These are phyloP conservation scores for Drosophila acutilabella DNA, from an alignment of 2,888 invertebrate genomes.

Conservation along the genomic window DNA sequence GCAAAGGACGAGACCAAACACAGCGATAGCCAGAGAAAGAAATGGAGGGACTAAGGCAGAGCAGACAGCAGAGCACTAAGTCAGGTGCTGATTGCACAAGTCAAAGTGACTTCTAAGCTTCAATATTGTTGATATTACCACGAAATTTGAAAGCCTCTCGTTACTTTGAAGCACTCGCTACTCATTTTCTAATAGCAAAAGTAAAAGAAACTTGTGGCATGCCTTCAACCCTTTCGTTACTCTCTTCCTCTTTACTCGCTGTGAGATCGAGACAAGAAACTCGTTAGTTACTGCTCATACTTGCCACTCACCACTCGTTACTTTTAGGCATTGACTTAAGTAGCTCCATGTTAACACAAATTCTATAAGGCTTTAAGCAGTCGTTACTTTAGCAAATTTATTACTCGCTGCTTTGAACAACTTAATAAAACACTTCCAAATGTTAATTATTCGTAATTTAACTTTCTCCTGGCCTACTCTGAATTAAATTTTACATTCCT, in stretches of 20 bases:
- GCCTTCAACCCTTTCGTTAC: too few relatives aligned
- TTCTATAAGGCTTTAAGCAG: too few relatives aligned
- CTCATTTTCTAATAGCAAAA: too few relatives aligned
- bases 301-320: constrained; percentile 5
- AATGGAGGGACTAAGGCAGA: not conserved
- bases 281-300: too few relatives aligned
- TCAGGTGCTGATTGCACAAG: not conserved
- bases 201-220: too few relatives aligned
- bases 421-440: not conserved
- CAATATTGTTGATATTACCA: not conserved
- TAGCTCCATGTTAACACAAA: too few relatives aligned
- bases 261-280: too few relatives aligned
- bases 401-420: not conserved
- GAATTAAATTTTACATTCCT: not conserved
- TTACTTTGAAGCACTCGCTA: not conserved
- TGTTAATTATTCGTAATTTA: not conserved
- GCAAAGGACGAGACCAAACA: not conserved
- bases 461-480: not conserved
- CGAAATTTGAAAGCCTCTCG: not conserved
- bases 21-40: not conserved
- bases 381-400: not conserved
- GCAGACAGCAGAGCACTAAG: not conserved
- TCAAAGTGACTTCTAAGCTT: not conserved
- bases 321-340: too few relatives aligned
- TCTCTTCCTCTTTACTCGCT: not conserved